Conservation (phyloP, 2,888 invertebrate genomes). For the Idaea straminata region DNA sequence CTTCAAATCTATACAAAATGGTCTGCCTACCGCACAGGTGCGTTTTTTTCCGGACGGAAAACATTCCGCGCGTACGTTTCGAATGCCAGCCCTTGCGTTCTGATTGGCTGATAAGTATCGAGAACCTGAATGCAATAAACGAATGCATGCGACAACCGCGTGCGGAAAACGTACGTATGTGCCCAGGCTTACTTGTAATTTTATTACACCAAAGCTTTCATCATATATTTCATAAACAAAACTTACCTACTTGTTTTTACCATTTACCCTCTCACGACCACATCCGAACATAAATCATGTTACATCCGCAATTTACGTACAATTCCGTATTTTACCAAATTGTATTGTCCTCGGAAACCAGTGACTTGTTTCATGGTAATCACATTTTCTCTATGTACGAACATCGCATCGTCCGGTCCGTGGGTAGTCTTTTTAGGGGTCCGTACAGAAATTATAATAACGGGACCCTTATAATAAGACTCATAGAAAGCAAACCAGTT, state of each 20-base stretch:
- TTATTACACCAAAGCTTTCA: not conserved
- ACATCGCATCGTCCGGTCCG: conserved; percentile 3
- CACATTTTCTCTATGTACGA: conserved; percentile 6
- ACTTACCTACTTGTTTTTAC: not conserved
- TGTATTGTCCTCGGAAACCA: conserved; percentile 6
- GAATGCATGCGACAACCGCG: too few species aligned
- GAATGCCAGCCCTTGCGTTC: too few species aligned
- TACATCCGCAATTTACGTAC: conserved; percentile 5
- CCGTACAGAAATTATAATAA: not conserved
- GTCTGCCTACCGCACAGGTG: too few species aligned
- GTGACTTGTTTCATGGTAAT: conserved; percentile 12
- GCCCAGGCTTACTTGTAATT: too few species aligned
- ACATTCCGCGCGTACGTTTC: too few species aligned
- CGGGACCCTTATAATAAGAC: not conserved
- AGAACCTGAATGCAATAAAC: too few species aligned
- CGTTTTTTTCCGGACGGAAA: too few species aligned
- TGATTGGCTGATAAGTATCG: too few species aligned
- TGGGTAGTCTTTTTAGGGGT: not conserved
- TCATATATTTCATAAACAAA: not conserved
- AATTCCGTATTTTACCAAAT: conserved; percentile 3
- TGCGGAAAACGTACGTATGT: too few species aligned
- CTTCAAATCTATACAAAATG: too few species aligned
- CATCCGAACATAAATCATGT: conserved; percentile 4
- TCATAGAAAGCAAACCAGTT: too few species aligned
- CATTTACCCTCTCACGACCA: not conserved